Percentiles rank a stretch among this genome's conserved stretches.
phyloP scores from a whole-genome alignment of 2,797 vertebrate species.

The Betta splendens region DNA sequence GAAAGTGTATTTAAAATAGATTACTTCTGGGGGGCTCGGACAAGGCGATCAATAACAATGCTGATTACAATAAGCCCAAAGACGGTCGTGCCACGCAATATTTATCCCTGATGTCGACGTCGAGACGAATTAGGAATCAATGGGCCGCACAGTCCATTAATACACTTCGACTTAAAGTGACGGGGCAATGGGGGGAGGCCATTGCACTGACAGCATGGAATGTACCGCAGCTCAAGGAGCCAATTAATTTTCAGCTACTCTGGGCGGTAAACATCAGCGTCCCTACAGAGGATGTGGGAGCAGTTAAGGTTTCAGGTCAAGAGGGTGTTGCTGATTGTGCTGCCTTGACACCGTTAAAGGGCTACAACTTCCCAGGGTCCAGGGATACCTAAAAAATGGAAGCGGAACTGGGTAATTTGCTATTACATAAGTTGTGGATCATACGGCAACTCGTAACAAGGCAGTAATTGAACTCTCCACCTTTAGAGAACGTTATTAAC shows the following conservation, averaged over 20 bases:
- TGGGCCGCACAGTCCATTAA: conserved; percentile 92
- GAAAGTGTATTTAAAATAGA: conserved; percentile 91
- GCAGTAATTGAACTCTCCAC: conserved; percentile 27
- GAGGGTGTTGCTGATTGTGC: conserved; percentile 39
- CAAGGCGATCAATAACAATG: conserved; percentile 88
- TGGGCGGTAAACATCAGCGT: conserved; percentile 59
- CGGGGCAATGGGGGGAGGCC: conserved; percentile 72
- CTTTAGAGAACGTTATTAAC: conserved; percentile 18
- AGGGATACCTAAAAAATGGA: conserved; percentile 6
- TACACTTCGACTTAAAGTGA: conserved; percentile 82
- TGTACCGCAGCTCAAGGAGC: conserved; percentile 68
- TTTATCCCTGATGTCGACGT: conserved; percentile 83
- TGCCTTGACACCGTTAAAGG: conserved; percentile 35
- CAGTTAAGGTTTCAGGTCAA: conserved; percentile 30
- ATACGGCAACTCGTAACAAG: background rate
- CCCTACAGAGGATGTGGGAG: conserved; percentile 41
- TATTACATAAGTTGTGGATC: conserved; percentile 19
- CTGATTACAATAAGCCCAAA: conserved; percentile 88
- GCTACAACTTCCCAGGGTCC: conserved; percentile 23
- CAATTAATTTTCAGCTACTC: conserved; percentile 74
- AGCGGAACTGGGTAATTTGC: conserved; percentile 34
- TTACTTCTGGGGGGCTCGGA: conserved; percentile 84
- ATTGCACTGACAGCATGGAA: conserved; percentile 47
- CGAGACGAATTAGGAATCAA: conserved; percentile 95
- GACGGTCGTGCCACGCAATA: conserved; percentile 82